Percentiles rank a stretch among this genome's conserved stretches.
Evolutionary conservation across 2,113 vertebrate species (phyloP).

Genomic region (Mormyrus lacerda): DNA sequence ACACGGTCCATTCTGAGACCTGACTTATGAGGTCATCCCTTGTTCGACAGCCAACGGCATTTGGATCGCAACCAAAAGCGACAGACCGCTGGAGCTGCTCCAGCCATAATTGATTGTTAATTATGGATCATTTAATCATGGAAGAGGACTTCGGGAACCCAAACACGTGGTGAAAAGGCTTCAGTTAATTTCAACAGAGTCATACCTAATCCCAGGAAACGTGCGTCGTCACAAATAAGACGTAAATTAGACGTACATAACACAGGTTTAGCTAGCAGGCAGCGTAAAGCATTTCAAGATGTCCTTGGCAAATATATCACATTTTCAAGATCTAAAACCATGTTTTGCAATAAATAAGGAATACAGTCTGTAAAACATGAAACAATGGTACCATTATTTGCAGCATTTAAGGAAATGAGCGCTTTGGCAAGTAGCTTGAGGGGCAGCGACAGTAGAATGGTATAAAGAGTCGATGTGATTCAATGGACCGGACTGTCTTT

Average conservation of each 20-base stretch:
- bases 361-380: not conserved
- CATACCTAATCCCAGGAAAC: not conserved
- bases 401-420: not conserved
- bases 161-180: not conserved
- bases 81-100: not conserved
- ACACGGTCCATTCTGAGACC: not conserved
- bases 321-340: not conserved
- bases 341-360: not conserved
- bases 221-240: not conserved
- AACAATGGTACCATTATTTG: not conserved
- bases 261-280: not conserved
- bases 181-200: not conserved
- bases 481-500: not conserved
- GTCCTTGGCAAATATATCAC: not conserved
- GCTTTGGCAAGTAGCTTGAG: not conserved
- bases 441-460: not conserved
- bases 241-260: not conserved
- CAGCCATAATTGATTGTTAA: slow-evolving; percentile 10
- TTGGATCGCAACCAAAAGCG: not conserved
- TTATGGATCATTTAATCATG: slow-evolving; percentile 14
- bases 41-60: not conserved
- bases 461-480: not conserved
- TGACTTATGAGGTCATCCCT: not conserved
- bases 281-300: not conserved
- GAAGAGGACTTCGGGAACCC: not conserved